Evolutionary conservation across 2,113 vertebrate genomes (phyloP).

Genomic region (Columba livia): DNA sequence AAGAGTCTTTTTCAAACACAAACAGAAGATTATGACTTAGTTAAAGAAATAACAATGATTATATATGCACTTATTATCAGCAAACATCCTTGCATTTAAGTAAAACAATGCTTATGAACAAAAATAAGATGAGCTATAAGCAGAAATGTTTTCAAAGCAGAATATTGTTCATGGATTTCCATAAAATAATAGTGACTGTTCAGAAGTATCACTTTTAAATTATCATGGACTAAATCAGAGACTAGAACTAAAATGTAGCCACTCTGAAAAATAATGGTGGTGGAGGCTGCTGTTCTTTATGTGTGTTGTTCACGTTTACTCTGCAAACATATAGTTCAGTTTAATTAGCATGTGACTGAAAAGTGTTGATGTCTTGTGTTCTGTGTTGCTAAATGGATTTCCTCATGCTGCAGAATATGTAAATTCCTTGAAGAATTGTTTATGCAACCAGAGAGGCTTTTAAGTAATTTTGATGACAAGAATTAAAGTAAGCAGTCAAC

Average conservation of each 20-base stretch:
- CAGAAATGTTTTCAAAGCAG: constrained; percentile 1
- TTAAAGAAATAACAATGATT: constrained; percentile 45
- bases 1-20: constrained; percentile 46
- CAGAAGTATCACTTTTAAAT: constrained; percentile 40
- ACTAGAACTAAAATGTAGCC: constrained; percentile 11
- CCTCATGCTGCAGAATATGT: constrained; percentile 49
- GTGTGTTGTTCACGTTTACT: not conserved
- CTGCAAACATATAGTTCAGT: constrained; percentile 39
- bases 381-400: constrained; percentile 42
- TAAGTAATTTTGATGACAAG: constrained; percentile 54
- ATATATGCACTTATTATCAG: constrained; percentile 37
- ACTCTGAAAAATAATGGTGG: not conserved
- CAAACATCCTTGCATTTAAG: constrained; percentile 21
- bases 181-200: constrained; percentile 19
- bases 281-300: constrained; percentile 25
- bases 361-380: constrained; percentile 51
- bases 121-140: not conserved
- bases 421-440: constrained; percentile 53
- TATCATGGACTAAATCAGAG: constrained; percentile 48
- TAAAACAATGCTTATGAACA: not conserved
- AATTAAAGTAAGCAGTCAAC: constrained; percentile 53
- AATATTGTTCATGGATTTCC: constrained; percentile 39
- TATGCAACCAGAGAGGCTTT: constrained; percentile 13
- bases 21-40: constrained; percentile 45
- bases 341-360: constrained; percentile 71